Evolutionary conservation across 2,113 vertebrate genomes (phyloP).

Genomic region (Haemorhous mexicanus): DNA sequence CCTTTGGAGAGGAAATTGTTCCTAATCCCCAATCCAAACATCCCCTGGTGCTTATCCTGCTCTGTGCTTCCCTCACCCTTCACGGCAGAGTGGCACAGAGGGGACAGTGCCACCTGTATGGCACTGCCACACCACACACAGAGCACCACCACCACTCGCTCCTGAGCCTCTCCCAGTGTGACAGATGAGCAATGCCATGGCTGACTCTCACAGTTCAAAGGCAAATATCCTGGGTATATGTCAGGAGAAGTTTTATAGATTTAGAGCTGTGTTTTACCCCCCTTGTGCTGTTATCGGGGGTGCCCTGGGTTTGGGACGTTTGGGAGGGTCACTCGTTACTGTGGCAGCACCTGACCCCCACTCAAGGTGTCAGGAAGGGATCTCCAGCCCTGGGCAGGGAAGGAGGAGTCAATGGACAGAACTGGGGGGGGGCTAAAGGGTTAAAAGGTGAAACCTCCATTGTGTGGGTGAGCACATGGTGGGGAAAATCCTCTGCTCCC

Average conservation of each 20-base stretch:
- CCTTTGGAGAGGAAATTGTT: too few species aligned
- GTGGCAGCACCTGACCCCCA: background rate
- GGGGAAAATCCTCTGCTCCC: background rate
- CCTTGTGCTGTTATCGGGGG: background rate
- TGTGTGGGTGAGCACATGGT: background rate
- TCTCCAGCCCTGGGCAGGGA: background rate
- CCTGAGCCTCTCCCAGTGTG: too few species aligned
- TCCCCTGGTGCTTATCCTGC: too few species aligned
- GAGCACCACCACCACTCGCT: too few species aligned
- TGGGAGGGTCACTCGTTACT: background rate
- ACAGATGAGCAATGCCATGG: background rate
- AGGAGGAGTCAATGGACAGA: background rate
- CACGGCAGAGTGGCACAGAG: too few species aligned
- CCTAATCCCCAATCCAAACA: too few species aligned
- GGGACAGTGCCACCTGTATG: too few species aligned
- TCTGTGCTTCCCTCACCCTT: too few species aligned
- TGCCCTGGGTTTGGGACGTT: background rate
- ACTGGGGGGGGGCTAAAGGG: background rate
- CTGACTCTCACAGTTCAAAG: background rate
- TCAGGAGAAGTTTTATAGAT: background rate
- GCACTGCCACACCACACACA: too few species aligned
- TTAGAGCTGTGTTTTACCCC: background rate
- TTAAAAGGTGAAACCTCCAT: background rate
- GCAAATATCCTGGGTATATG: background rate
- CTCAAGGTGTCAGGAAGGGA: background rate